A percentile compares a stretch with the other conserved stretches of the same genome.
Evolutionary conservation across 2,888 invertebrate genomes (phyloP).

Genomic region (Dioctria rufipes): DNA sequence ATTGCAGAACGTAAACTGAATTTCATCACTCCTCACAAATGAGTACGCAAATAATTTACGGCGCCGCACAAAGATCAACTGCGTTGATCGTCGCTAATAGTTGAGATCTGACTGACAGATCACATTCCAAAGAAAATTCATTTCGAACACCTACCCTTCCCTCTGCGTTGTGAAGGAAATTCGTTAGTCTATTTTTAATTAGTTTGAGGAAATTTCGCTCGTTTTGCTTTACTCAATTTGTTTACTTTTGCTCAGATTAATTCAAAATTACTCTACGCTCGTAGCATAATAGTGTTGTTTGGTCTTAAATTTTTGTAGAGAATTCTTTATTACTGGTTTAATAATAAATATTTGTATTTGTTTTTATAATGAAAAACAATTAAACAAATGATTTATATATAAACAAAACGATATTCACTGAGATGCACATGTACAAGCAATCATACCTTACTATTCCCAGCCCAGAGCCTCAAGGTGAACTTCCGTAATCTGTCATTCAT

Average conservation of each 20-base stretch:
- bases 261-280: background rate
- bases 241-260: conserved; percentile 7
- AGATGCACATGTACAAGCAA: too few species aligned
- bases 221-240: conserved; percentile 19
- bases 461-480: background rate
- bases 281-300: background rate
- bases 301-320: background rate
- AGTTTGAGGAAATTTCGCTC: conserved; percentile 20
- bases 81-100: background rate
- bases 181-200: conserved; percentile 34
- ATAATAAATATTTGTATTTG: too few species aligned
- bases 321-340: too few species aligned
- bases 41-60: conserved; percentile 43
- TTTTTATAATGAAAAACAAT: too few species aligned
- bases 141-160: background rate
- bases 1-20: conserved; percentile 34
- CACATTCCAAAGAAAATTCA: background rate
- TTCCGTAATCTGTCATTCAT: conserved; percentile 10
- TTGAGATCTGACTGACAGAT: background rate
- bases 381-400: too few species aligned
- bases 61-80: conserved; percentile 16
- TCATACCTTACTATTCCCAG: too few species aligned
- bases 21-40: conserved; percentile 20
- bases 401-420: too few species aligned
- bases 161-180: conserved; percentile 6